Conservation (phyloP, 2,888 invertebrate species). For the Lepeophtheirus nordmannii region DNA sequence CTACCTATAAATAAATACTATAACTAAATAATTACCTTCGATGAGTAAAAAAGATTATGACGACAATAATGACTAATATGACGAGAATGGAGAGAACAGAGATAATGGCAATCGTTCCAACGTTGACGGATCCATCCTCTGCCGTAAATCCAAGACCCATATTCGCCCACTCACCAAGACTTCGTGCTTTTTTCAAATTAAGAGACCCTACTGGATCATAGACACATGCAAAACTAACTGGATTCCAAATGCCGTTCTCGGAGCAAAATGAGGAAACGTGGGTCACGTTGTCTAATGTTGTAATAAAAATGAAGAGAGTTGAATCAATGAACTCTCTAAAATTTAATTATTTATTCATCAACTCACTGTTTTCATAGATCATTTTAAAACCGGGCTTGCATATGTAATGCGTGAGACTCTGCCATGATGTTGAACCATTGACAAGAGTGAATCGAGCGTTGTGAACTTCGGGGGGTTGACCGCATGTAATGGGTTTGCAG, state of each 20-base stretch:
- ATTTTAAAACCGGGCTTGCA: slow-evolving; percentile 28
- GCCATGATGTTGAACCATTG: slow-evolving; percentile 29
- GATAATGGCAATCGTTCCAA: slow-evolving; percentile 5
- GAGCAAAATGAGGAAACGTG: slow-evolving; percentile 26
- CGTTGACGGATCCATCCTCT: slow-evolving; percentile 4
- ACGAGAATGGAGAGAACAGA: slow-evolving; percentile 19
- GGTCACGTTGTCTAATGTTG: slow-evolving; percentile 27
- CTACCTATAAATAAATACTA: too few species aligned
- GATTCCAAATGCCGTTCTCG: slow-evolving; percentile 28
- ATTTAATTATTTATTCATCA: too few species aligned
- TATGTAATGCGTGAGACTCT: slow-evolving; percentile 28
- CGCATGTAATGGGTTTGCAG: slow-evolving; percentile 28
- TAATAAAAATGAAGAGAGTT: slow-evolving; percentile 25
- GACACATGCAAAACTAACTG: slow-evolving; percentile 29
- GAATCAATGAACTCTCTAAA: too few species aligned
- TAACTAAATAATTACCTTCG: not conserved
- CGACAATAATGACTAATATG: slow-evolving; percentile 15
- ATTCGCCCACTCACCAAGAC: not conserved
- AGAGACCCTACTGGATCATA: slow-evolving; percentile 23
- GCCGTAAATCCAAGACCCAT: not conserved
- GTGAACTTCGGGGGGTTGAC: slow-evolving; percentile 27
- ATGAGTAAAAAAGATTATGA: slow-evolving; percentile 19
- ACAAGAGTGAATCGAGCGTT: slow-evolving; percentile 28
- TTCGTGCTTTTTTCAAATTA: slow-evolving; percentile 20
- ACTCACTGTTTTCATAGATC: too few species aligned